These are phyloP conservation scores for Tautogolabrus adspersus DNA, from an alignment of 2,113 vertebrate genomes.

Conservation along the genomic window DNA sequence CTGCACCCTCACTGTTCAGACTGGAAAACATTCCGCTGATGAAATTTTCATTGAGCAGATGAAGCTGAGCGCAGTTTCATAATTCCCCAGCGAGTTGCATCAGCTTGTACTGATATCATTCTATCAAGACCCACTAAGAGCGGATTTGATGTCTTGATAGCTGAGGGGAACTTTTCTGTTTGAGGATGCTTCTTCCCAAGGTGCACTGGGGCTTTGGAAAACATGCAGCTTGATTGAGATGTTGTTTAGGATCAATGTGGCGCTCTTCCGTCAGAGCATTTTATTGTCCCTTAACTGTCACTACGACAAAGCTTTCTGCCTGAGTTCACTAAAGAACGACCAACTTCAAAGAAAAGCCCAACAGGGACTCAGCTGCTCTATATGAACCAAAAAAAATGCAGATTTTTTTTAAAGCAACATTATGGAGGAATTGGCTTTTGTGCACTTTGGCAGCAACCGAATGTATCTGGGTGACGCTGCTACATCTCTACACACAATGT, in stretches of 20 bases:
- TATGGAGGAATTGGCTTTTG: no score
- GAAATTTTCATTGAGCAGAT: constrained; percentile 85
- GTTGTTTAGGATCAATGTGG: constrained; percentile 14
- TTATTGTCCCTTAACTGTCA: constrained; percentile 31
- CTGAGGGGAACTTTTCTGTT: constrained; percentile 38
- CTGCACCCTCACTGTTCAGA: constrained; percentile 26
- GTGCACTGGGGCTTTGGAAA: constrained; percentile 6
- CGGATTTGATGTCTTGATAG: constrained; percentile 49
- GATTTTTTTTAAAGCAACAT: not conserved
- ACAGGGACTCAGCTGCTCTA: not conserved
- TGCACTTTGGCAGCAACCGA: no score
- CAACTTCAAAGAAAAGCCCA: constrained; percentile 8
- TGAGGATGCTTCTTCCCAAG: constrained; percentile 13
- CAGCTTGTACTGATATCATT: constrained; percentile 79
- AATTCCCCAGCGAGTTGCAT: constrained; percentile 80
- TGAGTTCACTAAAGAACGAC: constrained; percentile 22
- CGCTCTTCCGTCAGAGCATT: constrained; percentile 11
- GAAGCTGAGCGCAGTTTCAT: constrained; percentile 81
- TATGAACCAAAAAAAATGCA: constrained; percentile 1
- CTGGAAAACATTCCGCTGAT: constrained; percentile 79
- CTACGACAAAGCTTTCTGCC: not conserved
- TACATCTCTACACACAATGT: no score
- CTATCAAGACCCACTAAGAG: constrained; percentile 61
- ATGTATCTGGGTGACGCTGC: no score
- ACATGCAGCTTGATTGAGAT: constrained; percentile 19